phyloP scores from a whole-genome alignment of 2,888 invertebrate genomes.

The Ecliptopera silaceata region DNA sequence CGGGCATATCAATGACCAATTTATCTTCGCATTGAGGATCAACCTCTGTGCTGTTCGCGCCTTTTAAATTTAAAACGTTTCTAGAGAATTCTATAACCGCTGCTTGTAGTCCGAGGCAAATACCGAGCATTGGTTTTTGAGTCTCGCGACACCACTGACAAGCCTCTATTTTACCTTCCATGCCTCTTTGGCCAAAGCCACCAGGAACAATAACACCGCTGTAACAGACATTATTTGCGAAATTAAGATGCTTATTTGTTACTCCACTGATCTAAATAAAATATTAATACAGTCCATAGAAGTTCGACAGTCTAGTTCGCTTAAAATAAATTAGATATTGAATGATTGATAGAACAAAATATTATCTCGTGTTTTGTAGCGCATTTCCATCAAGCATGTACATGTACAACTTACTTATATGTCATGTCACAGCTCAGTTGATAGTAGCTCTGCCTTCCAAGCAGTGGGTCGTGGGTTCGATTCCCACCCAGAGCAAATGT shows the following conservation, averaged over 20 bases:
- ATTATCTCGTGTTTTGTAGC: no score
- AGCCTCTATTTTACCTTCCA: constrained; percentile 97
- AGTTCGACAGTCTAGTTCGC: no score
- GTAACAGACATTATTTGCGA: constrained; percentile 20
- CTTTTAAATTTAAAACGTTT: constrained; percentile 89
- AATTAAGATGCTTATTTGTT: neutral
- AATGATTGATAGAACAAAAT: no score
- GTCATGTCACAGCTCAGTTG: no score
- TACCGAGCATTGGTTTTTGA: constrained; percentile 95
- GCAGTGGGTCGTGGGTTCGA: no score
- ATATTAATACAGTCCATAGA: no score
- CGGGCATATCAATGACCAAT: constrained; percentile 99
- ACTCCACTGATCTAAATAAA: neutral
- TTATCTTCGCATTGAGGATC: constrained; percentile 88
- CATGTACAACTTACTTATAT: no score
- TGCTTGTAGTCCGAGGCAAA: constrained; percentile 98
- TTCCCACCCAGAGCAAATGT: no score
- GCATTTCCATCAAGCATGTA: no score
- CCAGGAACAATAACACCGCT: constrained; percentile 98
- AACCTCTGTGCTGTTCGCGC: constrained; percentile 95
- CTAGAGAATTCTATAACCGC: constrained; percentile 97
- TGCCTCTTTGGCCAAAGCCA: constrained; percentile 97
- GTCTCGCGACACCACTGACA: constrained; percentile 96
- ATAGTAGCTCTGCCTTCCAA: no score
- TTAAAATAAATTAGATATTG: no score